Conservation (phyloP, 2,888 invertebrate genomes). For the Alviniconcha strummeri region DNA sequence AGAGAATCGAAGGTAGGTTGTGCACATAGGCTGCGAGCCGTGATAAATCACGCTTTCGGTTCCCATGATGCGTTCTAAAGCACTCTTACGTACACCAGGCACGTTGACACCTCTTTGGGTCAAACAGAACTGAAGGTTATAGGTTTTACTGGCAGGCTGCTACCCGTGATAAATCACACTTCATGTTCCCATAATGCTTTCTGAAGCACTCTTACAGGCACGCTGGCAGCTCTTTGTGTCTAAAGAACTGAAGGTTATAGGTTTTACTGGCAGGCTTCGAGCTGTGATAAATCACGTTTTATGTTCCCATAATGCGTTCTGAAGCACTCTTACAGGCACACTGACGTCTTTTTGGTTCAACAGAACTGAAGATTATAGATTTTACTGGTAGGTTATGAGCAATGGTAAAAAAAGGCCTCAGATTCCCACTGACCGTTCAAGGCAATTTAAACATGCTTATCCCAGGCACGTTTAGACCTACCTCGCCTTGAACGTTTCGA, state of each 20-base stretch:
- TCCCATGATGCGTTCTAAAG: neutral
- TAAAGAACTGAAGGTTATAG: neutral
- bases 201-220: neutral
- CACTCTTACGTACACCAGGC: neutral
- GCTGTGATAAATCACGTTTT: neutral
- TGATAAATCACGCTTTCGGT: neutral
- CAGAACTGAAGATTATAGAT: neutral
- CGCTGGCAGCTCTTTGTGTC: neutral
- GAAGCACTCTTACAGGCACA: neutral
- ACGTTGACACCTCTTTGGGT: neutral
- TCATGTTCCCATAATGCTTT: neutral
- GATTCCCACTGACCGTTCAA: neutral
- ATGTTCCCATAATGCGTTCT: neutral
- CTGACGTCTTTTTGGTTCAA: neutral
- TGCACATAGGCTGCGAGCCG: neutral
- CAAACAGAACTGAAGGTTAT: neutral
- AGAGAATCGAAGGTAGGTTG: slow-evolving; percentile 59
- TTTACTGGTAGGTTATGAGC: too few relatives aligned
- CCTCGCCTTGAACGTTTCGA: too few relatives aligned
- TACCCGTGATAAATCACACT: neutral
- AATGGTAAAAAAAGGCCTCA: neutral
- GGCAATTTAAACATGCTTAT: too few relatives aligned
- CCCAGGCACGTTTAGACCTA: too few relatives aligned
- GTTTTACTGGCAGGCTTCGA: too few relatives aligned
- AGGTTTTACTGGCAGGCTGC: too few relatives aligned